These are phyloP conservation scores for Epirrhoe alternata DNA, from an alignment of 2,888 invertebrate genomes.

Conservation along the genomic window DNA sequence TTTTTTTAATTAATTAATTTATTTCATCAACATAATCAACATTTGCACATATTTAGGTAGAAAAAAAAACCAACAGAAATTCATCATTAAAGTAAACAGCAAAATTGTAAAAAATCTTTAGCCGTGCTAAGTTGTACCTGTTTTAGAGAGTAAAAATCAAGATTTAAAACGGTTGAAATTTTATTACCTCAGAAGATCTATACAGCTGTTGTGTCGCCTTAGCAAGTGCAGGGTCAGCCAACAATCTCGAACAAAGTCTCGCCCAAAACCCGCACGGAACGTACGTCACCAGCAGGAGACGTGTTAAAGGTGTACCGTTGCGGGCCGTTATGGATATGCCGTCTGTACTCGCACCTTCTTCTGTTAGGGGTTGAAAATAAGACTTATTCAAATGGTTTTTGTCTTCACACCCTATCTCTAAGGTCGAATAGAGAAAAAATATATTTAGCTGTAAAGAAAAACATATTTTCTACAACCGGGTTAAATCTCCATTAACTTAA, in stretches of 20 bases:
- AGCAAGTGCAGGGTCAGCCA: constrained; percentile 94
- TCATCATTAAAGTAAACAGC: no score
- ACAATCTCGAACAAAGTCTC: constrained; percentile 94
- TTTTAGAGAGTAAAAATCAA: not conserved
- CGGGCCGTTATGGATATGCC: constrained; percentile 66
- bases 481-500: constrained; percentile 68
- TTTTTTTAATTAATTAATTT: no score
- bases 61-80: no score
- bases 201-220: constrained; percentile 91
- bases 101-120: no score
- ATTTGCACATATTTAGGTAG: no score
- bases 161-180: not conserved
- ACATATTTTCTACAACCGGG: no score
- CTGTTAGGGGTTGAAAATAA: not conserved
- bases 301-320: constrained; percentile 86
- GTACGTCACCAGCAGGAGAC: constrained; percentile 96
- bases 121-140: no score
- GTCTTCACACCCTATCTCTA: no score
- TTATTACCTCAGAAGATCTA: constrained; percentile 89
- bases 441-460: no score
- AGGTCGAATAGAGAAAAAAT: no score
- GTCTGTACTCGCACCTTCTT: constrained; percentile 46
- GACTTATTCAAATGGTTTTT: no score
- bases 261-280: constrained; percentile 99
- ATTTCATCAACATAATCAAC: no score